Base-by-base conservation (phyloP, 2,888 invertebrate genomes). In the Leptinotarsa juncta region DNA sequence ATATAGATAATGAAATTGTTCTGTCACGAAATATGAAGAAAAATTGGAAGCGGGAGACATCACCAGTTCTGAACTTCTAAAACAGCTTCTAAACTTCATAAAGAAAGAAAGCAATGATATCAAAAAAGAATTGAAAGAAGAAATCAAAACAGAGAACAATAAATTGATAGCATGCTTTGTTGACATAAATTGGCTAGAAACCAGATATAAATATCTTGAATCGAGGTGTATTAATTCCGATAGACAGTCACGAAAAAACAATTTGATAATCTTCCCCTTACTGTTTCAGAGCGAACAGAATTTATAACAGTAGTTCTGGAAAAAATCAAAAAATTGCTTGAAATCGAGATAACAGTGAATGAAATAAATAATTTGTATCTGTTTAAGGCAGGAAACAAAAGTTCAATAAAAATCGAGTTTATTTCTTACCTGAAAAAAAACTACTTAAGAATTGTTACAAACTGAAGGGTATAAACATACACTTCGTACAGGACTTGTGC, bases 311-410 rank as follows among this genome's bases (percentile, higher is more conserved):
- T 15, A 23, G 67, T 67, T 7, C 23, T 51, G 16, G 23, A 16
- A n/a, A 67, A 67, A 51, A 67, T 42, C 26, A 51, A 23, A 23
- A 49, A 71, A 42, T n/a, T 65, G 48, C 51, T 71, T 16, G 67
- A 26, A 18, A 42, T 67, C 15, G 67, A 71, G 4, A 18, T 71
- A n/a, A 2, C 53, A 55, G 42, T 67, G 12, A 65, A 55, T 16
- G 66, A 67, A 57, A 71, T 71, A 67, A 67, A 67, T 62, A 72
- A 72, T 62, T 16, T 72, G 26, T 72, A 67, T 26, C 1, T 16
- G 15, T 48, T 68, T 4, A 62, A 62, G 32, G 23, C 32, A 18
- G 62, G 62, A 32, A 32, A 65, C 26, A 67, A 10, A 26, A 15
- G 15, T 20, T 51, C 72, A 15, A 68, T 72, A 7, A 50, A 62